Evolutionary conservation across 2,888 invertebrate genomes (phyloP), one percentile per base, ranked within the genome.

Genomic region (Conistra vaccinii): DNA sequence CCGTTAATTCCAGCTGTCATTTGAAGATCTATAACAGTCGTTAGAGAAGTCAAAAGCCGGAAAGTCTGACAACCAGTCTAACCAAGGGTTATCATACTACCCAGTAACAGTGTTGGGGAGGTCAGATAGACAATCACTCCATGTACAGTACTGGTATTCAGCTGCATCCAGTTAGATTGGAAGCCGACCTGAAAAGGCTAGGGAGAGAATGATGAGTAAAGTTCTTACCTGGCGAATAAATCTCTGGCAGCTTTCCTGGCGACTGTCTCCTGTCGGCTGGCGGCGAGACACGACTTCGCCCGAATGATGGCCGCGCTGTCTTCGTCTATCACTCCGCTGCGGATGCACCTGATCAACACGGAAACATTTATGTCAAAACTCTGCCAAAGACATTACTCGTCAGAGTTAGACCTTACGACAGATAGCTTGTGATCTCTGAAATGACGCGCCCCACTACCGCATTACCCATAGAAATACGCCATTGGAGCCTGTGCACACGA

Each of bases 161-260:
- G 26, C 55, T 55, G 6, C 6, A 26, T 55, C 26, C 55, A 6
- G 14, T 55, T 14, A 26, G n/a, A 55, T 55, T 26, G 14, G 12
- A 55, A 14, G 2, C 14, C 14, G 5, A 26, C 26, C 14, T 5
- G 2, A 26, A 55, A 55, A 17, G 6, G 26, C 55, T 26, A 26
- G 2, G 2, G 26, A 12, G 5, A 26, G 26, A 2, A n/a, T 53
- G 6, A 55, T 55, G 7, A 26, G 53, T 6, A 55, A 35, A 58
- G 0, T n/a, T 32, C 48, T 85, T 74, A 98, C 98, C 97, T 98
- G n/a, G 98, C 97, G 92, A 99, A 99, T 81, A 99, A 97, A 92
- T 98, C 98, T 71, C 98, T 97, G 0, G 99, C 99, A 0, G 99
- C 99, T 94, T 98, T 98, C 80, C 98, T 97, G 0, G 99, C 98